Base-by-base conservation (phyloP, 2,113 vertebrate genomes). In the Tichodroma muraria region DNA sequence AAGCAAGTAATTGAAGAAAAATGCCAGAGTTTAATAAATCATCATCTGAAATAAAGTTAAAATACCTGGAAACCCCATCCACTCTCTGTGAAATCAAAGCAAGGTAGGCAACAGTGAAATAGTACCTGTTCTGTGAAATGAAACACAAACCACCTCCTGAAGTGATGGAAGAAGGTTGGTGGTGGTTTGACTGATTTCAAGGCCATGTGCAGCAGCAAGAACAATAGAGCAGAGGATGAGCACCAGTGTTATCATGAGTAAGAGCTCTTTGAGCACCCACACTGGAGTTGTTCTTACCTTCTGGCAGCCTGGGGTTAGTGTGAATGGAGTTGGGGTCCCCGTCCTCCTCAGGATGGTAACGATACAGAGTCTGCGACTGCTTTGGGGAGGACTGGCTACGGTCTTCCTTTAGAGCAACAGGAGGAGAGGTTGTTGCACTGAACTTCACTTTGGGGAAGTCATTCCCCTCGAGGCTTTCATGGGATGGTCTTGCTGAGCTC, bases 251-350 rank as follows among this genome's bases (percentile, higher is more conserved):
- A 25, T 3, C 8, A 11, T 0, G 9, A 70, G 37, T 8, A 40
- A 63, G 63, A 7, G 21, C 2, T 59, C 71, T 50, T 49, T 31
- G 66, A 52, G 31, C 60, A 71, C 18, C 50, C 5, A 25, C 19
- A 9, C 30, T 2, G n/a, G 52, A 44, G 50, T 2, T 12, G 37
- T 8, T 44, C 99, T 99, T 97, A 99, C 99, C 98, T 96, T 96
- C 96, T 47, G 97, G 78, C 19, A 94, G 71, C 93, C 97, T 97
- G 91, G 91, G 92, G 45, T 88, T 85, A 45, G 95, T 71, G 6
- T 97, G 94, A 79, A 98, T 97, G 11, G 98, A 98, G 84, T 98
- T 98, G 84, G 98, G 98, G 85, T 97, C 96, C 28, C 94, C 80
- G 3, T 97, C 96, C 42, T 98, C 97, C 76, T 97, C 97, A 1